Evolutionary conservation across 2,888 invertebrate species (phyloP).

Genomic region (Acanthacorydalis orientalis): DNA sequence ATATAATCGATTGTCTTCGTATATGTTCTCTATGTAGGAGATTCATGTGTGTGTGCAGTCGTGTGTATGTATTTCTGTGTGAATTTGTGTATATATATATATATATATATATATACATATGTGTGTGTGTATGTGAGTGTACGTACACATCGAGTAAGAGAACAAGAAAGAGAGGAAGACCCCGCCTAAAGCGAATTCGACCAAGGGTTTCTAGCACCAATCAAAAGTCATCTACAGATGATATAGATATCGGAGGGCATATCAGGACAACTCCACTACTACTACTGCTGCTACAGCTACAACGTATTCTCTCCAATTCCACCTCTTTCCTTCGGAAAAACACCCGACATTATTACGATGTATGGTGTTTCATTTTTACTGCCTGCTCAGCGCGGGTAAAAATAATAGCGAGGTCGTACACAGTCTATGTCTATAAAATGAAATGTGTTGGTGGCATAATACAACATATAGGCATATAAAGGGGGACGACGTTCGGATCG

Average conservation of each 20-base stretch:
- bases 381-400: conserved; percentile 1
- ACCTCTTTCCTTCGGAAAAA: too few relatives aligned
- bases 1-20: too few relatives aligned
- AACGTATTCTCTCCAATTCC: too few relatives aligned
- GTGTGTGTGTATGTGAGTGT: background rate
- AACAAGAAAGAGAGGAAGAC: background rate
- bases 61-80: too few relatives aligned
- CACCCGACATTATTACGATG: conserved; percentile 1
- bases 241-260: conserved; percentile 1
- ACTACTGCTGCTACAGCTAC: too few relatives aligned
- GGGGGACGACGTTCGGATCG: too few relatives aligned
- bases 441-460: conserved; percentile 1
- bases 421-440: conserved; percentile 1
- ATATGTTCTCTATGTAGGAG: too few relatives aligned
- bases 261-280: background rate
- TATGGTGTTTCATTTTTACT: conserved; percentile 2
- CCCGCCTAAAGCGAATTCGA: conserved; percentile 3
- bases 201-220: conserved; percentile 11
- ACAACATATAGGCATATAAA: too few relatives aligned
- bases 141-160: background rate
- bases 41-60: too few relatives aligned
- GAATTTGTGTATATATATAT: too few relatives aligned
- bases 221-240: conserved; percentile 12
- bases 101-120: too few relatives aligned
- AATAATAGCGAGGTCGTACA: conserved; percentile 1